These are phyloP conservation scores for Dreissena polymorpha DNA, from an alignment of 1,140 invertebrate genomes.

Conservation along the genomic window DNA sequence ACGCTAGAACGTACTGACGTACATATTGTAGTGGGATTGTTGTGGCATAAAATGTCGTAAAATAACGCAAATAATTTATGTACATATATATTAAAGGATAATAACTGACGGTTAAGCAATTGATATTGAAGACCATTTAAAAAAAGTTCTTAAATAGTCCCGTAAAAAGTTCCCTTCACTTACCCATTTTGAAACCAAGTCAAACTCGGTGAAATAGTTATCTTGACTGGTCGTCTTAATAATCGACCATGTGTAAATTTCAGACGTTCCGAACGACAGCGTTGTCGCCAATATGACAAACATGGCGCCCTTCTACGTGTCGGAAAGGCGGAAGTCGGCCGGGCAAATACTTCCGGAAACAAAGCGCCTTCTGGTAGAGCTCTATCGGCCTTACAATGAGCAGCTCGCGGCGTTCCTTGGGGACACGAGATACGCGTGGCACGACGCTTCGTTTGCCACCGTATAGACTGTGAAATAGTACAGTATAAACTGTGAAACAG, in stretches of 20 bases:
- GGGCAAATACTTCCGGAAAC: slow-evolving; percentile 30
- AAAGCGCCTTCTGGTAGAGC: slow-evolving; percentile 14
- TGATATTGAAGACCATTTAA: no score
- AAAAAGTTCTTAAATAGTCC: no score
- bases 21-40: no score
- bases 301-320: slow-evolving; percentile 38
- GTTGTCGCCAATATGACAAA: slow-evolving; percentile 6
- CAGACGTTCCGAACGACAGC: slow-evolving; percentile 17
- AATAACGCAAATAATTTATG: no score
- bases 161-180: no score
- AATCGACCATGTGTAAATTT: background rate
- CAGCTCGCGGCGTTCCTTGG: slow-evolving; percentile 42
- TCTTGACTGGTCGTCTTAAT: no score
- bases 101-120: no score
- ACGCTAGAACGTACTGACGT: no score
- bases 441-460: slow-evolving; percentile 17
- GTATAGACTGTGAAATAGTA: background rate
- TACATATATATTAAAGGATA: no score
- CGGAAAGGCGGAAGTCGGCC: slow-evolving; percentile 9
- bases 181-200: no score
- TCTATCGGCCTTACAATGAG: slow-evolving; percentile 43
- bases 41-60: no score
- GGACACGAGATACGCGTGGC: slow-evolving; percentile 38
- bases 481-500: background rate
- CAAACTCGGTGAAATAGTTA: no score